phyloP scores from a whole-genome alignment of 2,888 invertebrate species.

The Endotricha flammealis region DNA sequence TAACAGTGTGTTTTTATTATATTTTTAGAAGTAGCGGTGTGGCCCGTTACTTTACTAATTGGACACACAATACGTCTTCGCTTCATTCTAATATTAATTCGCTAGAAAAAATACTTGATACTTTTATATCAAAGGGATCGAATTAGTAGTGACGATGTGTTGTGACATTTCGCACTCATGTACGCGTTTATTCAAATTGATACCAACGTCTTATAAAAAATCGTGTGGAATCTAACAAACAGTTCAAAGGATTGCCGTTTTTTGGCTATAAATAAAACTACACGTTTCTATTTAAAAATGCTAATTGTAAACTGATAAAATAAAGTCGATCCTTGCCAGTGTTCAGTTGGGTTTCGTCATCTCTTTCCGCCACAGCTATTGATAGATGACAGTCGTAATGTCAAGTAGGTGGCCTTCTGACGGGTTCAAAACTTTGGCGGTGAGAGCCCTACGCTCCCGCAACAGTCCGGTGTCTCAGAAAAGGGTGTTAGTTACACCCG shows the following conservation, averaged over 20 bases:
- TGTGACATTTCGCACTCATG: neutral
- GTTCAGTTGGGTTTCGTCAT: no score
- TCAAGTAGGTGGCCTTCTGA: no score
- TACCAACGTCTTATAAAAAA: neutral
- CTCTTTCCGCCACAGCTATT: no score
- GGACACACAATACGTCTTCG: conserved; percentile 65
- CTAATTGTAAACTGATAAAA: no score
- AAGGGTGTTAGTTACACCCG: no score
- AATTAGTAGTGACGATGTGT: conserved; percentile 3
- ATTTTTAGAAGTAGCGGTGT: conserved; percentile 64
- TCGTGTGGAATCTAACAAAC: neutral
- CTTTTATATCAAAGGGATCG: conserved; percentile 2
- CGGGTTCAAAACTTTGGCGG: no score
- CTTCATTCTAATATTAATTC: conserved; percentile 1
- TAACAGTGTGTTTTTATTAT: conserved; percentile 73
- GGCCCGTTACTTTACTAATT: conserved; percentile 60
- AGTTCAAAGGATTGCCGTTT: neutral
- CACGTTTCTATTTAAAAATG: no score
- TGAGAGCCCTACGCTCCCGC: no score
- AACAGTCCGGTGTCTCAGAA: no score
- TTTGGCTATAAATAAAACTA: no score
- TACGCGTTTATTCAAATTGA: neutral
- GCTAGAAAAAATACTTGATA: conserved; percentile 1
- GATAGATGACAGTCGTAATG: no score
- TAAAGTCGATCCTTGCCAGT: no score